Evolutionary conservation across 2,113 vertebrate species (phyloP).

Genomic region (Ailurus styani): DNA sequence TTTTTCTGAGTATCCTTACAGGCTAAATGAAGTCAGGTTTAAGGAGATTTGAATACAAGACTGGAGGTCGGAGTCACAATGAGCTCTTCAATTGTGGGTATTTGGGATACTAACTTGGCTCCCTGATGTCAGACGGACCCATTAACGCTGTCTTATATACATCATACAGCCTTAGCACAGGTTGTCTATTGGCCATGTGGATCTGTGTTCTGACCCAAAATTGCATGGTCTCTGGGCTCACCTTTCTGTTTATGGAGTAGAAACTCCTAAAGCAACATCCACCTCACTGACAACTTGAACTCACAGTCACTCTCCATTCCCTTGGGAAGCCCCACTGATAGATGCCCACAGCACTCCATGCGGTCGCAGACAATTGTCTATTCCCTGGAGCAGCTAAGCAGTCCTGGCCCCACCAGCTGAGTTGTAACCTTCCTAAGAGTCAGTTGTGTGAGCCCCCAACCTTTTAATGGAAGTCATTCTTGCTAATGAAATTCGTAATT

Average conservation of each 20-base stretch:
- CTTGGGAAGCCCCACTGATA: background rate
- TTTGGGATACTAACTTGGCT: background rate
- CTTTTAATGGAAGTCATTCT: background rate
- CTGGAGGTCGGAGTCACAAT: background rate
- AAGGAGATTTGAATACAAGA: background rate
- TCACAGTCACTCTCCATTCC: too few species aligned
- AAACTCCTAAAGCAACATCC: background rate
- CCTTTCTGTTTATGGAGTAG: background rate
- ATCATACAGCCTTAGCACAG: background rate
- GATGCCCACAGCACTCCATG: accelerated
- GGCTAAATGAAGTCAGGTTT: background rate
- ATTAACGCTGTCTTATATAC: background rate
- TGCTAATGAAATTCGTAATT: background rate
- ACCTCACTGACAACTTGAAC: background rate
- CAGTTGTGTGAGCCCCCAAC: background rate
- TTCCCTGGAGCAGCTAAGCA: background rate
- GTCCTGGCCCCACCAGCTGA: background rate
- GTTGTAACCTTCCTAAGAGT: background rate
- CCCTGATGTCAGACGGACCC: background rate
- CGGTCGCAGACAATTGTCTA: background rate
- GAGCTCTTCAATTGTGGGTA: background rate
- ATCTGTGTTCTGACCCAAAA: background rate
- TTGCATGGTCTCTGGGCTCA: background rate
- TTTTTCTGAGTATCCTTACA: background rate
- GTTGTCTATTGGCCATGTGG: background rate